These are phyloP conservation scores for Tanytarsus gracilentus DNA, from an alignment of 2,888 invertebrate genomes.

Conservation along the genomic window DNA sequence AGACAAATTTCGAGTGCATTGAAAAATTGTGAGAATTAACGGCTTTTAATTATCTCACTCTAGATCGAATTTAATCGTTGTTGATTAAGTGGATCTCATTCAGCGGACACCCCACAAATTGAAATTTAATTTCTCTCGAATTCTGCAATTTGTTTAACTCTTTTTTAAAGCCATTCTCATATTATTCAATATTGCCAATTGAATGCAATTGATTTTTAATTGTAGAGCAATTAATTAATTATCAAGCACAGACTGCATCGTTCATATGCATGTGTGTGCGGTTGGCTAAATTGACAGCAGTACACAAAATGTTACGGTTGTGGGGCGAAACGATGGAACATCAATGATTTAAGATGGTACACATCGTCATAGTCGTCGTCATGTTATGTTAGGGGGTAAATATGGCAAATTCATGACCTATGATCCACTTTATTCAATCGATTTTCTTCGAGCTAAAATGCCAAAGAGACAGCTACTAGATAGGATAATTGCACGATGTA, in stretches of 20 bases:
- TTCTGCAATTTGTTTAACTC: too few relatives aligned
- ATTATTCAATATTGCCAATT: neutral
- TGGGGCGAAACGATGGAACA: neutral
- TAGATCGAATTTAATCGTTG: conserved; percentile 9
- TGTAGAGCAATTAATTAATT: conserved; percentile 14
- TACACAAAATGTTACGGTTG: neutral
- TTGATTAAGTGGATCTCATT: conserved; percentile 17
- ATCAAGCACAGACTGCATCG: neutral
- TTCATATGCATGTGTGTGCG: neutral
- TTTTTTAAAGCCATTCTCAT: neutral
- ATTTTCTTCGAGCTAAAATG: neutral
- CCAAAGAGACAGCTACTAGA: neutral
- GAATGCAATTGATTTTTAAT: conserved; percentile 24
- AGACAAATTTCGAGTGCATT: too few relatives aligned
- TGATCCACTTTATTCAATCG: conserved; percentile 12
- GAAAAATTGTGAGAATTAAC: neutral
- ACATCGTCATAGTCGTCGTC: too few relatives aligned
- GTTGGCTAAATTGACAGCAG: neutral
- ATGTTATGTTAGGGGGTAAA: too few relatives aligned
- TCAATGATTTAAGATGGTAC: conserved; percentile 12
- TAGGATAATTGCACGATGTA: neutral
- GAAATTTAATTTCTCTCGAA: conserved; percentile 21
- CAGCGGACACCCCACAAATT: conserved; percentile 19
- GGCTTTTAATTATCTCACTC: neutral
- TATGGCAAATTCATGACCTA: conserved; percentile 3